Conservation (phyloP, 2,888 invertebrate species). For the Mythimna impura region DNA sequence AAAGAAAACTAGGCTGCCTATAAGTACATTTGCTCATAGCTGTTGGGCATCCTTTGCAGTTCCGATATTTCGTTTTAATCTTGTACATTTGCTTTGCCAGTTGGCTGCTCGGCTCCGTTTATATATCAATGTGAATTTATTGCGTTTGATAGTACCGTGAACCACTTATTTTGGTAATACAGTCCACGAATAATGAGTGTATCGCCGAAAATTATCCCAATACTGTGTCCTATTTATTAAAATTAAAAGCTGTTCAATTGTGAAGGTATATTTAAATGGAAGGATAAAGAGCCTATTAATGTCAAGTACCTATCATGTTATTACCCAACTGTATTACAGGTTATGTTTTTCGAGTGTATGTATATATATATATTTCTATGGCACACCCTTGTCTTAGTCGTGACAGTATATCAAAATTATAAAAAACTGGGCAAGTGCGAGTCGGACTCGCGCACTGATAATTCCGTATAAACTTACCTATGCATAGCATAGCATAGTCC, state of each 20-base stretch:
- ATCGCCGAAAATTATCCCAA: background rate
- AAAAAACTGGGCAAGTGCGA: too few species aligned
- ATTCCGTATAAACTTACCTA: too few species aligned
- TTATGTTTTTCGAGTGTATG: too few species aligned
- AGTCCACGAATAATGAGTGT: background rate
- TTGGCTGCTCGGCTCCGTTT: constrained; percentile 34
- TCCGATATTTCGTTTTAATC: constrained; percentile 45
- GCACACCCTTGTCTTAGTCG: too few species aligned
- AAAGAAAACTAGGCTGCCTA: background rate
- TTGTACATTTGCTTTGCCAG: constrained; percentile 28
- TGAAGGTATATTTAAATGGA: constrained; percentile 1
- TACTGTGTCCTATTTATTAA: constrained; percentile 2
- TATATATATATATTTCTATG: too few species aligned
- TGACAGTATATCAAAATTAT: too few species aligned
- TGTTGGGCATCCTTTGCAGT: constrained; percentile 1
- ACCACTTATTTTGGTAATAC: constrained; percentile 19
- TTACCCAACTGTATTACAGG: background rate
- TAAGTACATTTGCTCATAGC: constrained; percentile 23
- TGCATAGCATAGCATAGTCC: too few species aligned
- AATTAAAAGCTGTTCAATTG: constrained; percentile 4
- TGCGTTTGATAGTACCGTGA: constrained; percentile 13
- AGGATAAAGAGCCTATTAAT: background rate
- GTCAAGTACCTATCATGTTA: background rate
- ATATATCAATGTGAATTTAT: constrained; percentile 31
- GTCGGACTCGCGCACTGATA: too few species aligned